Conservation (phyloP, 2,797 vertebrate genomes). For the Typhlichthys subterraneus region DNA sequence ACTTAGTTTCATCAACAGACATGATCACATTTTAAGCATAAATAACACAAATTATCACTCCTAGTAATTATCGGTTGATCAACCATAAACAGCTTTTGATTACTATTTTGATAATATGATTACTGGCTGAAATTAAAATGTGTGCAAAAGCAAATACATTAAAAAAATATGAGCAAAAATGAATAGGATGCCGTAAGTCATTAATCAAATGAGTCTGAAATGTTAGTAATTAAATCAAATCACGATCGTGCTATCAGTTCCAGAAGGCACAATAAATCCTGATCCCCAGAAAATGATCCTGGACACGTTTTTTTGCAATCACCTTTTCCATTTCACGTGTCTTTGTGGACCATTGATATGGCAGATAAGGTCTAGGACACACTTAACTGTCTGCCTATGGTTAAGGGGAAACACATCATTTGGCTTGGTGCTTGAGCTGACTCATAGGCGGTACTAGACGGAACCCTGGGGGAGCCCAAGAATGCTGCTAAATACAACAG, state of each 20-base stretch:
- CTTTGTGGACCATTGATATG: slow-evolving; percentile 1
- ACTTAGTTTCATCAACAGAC: not conserved
- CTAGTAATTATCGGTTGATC: slow-evolving; percentile 43
- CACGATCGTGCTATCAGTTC: not conserved
- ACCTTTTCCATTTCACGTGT: not conserved
- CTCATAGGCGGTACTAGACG: too few species aligned
- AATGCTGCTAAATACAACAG: too few species aligned
- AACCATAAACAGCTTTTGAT: slow-evolving; percentile 31
- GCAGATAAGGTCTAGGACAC: not conserved
- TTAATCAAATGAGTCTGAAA: slow-evolving; percentile 21
- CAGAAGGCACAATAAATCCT: not conserved
- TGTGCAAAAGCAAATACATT: slow-evolving; percentile 1
- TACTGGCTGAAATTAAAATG: slow-evolving; percentile 45
- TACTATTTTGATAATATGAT: slow-evolving; percentile 26
- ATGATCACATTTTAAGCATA: slow-evolving; percentile 41
- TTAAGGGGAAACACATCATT: not conserved
- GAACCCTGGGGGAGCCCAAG: too few species aligned
- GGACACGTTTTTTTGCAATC: not conserved
- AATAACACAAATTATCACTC: slow-evolving; percentile 25
- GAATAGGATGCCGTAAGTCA: not conserved
- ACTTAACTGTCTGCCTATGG: not conserved
- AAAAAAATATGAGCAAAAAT: slow-evolving; percentile 9
- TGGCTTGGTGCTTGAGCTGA: too few species aligned
- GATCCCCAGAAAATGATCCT: slow-evolving; percentile 12
- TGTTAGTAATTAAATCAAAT: slow-evolving; percentile 15